phyloP scores from a whole-genome alignment of 1,140 invertebrate genomes.

The Sweltsa coloradensis region DNA sequence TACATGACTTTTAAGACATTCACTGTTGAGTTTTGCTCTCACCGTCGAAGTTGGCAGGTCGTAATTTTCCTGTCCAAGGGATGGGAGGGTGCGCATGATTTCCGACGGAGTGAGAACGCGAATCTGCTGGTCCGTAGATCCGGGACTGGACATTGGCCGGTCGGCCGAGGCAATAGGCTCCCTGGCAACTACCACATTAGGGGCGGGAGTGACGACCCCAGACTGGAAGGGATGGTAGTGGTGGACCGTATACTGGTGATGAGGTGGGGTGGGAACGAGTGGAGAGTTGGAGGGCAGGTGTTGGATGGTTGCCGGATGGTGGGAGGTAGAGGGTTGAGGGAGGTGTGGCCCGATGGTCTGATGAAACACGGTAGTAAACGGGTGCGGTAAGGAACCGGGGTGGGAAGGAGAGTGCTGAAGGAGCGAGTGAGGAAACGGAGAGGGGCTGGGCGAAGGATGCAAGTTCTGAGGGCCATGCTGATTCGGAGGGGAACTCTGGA shows the following conservation, averaged over 20 bases:
- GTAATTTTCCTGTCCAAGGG: slow-evolving; percentile 57
- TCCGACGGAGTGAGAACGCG: slow-evolving; percentile 72
- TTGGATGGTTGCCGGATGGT: not conserved
- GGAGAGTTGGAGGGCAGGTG: not conserved
- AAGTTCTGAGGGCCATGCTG: no score
- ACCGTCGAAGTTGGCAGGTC: slow-evolving; percentile 43
- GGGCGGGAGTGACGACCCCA: not conserved
- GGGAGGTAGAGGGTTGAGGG: not conserved
- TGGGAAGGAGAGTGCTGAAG: not conserved
- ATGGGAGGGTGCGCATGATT: slow-evolving; percentile 76
- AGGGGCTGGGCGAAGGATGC: no score
- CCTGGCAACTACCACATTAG: slow-evolving; percentile 12
- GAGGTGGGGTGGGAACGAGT: not conserved
- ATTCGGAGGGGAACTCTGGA: no score
- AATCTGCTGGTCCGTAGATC: slow-evolving; percentile 53
- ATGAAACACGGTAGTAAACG: no score
- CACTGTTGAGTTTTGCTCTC: slow-evolving; percentile 28
- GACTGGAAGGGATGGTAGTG: not conserved
- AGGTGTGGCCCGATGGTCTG: no score
- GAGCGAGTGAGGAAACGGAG: not conserved
- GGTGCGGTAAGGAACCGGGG: not conserved
- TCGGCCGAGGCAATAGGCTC: slow-evolving; percentile 14
- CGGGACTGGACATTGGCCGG: slow-evolving; percentile 20
- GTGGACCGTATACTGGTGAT: slow-evolving; percentile 6
- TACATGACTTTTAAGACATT: slow-evolving; percentile 7